Conservation (phyloP, 2,797 vertebrate species). For the Chaenodraco wilsoni region DNA sequence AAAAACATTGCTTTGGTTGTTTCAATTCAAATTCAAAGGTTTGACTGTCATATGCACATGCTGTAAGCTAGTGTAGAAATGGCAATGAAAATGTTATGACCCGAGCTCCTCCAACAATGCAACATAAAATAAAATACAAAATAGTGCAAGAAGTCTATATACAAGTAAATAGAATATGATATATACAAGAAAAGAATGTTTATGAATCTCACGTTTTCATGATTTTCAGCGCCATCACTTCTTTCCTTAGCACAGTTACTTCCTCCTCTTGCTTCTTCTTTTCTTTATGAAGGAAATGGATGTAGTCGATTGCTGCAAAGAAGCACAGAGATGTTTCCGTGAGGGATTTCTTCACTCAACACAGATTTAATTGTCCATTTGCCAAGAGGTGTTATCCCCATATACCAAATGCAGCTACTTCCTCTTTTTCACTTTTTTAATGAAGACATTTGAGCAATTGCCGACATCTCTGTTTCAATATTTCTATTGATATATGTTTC, state of each 20-base stretch:
- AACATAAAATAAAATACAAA: too few relatives aligned
- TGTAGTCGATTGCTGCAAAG: conserved; percentile 94
- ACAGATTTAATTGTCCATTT: conserved; percentile 7
- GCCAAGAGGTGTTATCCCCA: not conserved
- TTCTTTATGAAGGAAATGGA: conserved; percentile 98
- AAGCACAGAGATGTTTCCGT: conserved; percentile 27
- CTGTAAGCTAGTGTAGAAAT: too few relatives aligned
- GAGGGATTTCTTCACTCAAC: conserved; percentile 3
- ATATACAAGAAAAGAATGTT: too few relatives aligned
- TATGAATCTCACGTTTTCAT: conserved; percentile 92
- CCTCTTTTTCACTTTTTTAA: not conserved
- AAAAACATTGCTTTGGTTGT: not conserved
- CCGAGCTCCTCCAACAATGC: too few relatives aligned
- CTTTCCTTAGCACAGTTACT: conserved; percentile 93
- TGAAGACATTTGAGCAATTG: not conserved
- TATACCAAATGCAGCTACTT: not conserved
- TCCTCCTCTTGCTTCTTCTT: conserved; percentile 99
- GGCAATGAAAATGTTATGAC: too few relatives aligned
- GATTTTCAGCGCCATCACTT: conserved; percentile 96
- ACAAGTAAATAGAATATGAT: too few relatives aligned
- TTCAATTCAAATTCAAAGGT: too few relatives aligned
- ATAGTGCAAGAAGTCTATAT: too few relatives aligned
- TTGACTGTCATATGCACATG: too few relatives aligned
- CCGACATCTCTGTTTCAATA: not conserved
- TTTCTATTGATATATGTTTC: not conserved